Conservation (phyloP, 1,140 invertebrate genomes). For the Drosophila bocki region DNA sequence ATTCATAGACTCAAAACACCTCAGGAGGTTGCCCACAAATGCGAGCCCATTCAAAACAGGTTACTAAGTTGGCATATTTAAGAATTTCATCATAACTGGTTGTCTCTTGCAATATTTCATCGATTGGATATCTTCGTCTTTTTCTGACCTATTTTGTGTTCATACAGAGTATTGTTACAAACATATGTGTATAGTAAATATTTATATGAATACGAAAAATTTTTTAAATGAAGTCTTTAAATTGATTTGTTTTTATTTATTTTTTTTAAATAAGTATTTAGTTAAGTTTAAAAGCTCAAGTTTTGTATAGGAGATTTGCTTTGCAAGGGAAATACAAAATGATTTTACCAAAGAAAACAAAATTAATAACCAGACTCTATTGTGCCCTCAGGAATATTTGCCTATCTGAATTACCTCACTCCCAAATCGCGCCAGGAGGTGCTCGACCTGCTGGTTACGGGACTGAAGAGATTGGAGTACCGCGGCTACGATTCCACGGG, state of each 20-base stretch:
- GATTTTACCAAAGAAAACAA: not conserved
- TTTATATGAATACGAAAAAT: not conserved
- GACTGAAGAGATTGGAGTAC: slow-evolving; percentile 98
- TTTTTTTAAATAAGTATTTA: not conserved
- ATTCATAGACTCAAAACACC: slow-evolving; percentile 37
- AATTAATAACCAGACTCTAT: not conserved
- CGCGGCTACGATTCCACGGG: slow-evolving; percentile 99
- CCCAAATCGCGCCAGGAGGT: slow-evolving; percentile 97
- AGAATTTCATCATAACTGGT: slow-evolving; percentile 66
- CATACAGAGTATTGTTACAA: not conserved
- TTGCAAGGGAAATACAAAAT: not conserved
- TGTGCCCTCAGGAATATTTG: slow-evolving; percentile 94
- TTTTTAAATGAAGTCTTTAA: no score
- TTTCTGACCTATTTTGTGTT: not conserved
- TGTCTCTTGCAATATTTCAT: slow-evolving; percentile 23
- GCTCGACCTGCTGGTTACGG: slow-evolving; percentile 96
- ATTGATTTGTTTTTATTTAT: not conserved
- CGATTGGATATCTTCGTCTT: not conserved
- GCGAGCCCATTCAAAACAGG: slow-evolving; percentile 53
- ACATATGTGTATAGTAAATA: not conserved
- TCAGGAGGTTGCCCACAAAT: slow-evolving; percentile 44
- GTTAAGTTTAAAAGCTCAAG: not conserved
- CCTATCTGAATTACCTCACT: slow-evolving; percentile 98
- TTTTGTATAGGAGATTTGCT: not conserved
- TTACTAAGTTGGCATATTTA: slow-evolving; percentile 45